Base-by-base conservation (phyloP, 2,113 vertebrate species). In the Phylloscopus trochilus region DNA sequence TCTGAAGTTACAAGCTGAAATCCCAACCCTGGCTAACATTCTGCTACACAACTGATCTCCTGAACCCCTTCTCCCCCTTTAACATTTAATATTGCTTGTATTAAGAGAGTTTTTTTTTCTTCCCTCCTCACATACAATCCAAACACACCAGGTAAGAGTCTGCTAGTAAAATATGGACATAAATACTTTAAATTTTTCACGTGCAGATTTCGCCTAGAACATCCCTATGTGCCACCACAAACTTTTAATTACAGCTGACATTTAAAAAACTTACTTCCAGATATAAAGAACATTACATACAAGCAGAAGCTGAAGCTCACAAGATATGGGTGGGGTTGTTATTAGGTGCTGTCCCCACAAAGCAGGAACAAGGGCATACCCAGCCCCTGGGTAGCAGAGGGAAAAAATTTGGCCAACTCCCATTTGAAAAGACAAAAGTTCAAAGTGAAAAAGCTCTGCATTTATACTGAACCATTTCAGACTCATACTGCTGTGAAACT, bases 401-500 rank as follows among this genome's bases (percentile, higher is more conserved):
- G 98, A 98, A 97, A 99, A 97, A 98, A 98, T 98, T 84, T 97
- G 93, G 98, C 98, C 98, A 98, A 98, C 97, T 97, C 95, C 97
- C 97, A 98, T 98, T 98, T 97, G 96, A 97, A 97, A 98, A 93
- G 96, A 97, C 95, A 96, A 84, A 96, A 97, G 87, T 96, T 97
- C 39, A 92, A 95, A 97, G 49, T 22, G 39, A 93, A 94, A 56
- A 84, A 93, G 66, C 60, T 94, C 72, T 92, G 80, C 80, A 97
- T 96, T 97, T 70, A 76, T 53, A 96, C 88, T 95, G 77, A 73
- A 95, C 72, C 92, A 93, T 84, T 96, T 96, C 88, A 96, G 87
- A 86, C 51, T 87, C 58, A 72, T 44, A 58, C 79, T 80, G 85
- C 83, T 94, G 87, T 96, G 89, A 93, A 98, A 97, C 84, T 97